Percentiles rank a stretch among this genome's conserved stretches.
These are phyloP conservation scores for Rhorus exstirpatorius DNA, from an alignment of 2,888 invertebrate species.

Conservation along the genomic window DNA sequence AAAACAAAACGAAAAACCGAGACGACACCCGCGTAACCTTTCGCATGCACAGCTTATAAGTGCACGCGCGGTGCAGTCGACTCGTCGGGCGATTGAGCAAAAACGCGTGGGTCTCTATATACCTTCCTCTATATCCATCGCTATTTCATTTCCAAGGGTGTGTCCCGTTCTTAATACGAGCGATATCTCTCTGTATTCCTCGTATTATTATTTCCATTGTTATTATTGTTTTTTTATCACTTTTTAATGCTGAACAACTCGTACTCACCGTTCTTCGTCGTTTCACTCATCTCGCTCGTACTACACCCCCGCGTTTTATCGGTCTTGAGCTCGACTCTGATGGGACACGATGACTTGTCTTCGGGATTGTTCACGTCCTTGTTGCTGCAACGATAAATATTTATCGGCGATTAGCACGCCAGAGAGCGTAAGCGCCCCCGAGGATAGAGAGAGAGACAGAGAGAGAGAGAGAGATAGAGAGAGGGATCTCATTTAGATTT, in stretches of 20 bases:
- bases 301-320: conserved; percentile 56
- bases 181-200: conserved; percentile 36
- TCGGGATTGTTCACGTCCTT: conserved; percentile 71
- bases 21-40: conserved; percentile 78
- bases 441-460: too few relatives aligned
- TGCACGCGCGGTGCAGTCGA: conserved; percentile 68
- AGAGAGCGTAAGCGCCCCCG: neutral
- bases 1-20: conserved; percentile 37
- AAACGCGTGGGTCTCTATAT: conserved; percentile 61
- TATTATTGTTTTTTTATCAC: conserved; percentile 9
- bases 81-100: conserved; percentile 58
- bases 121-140: conserved; percentile 5
- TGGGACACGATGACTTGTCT: conserved; percentile 31
- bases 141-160: conserved; percentile 58
- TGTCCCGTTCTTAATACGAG: conserved; percentile 63
- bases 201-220: conserved; percentile 31
- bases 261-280: conserved; percentile 75
- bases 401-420: conserved; percentile 22
- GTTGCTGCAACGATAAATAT: conserved; percentile 72
- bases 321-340: conserved; percentile 39
- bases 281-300: conserved; percentile 69
- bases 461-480: too few relatives aligned
- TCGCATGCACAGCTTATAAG: conserved; percentile 64
- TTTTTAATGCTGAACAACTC: conserved; percentile 10
- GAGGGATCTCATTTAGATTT: conserved; percentile 41